Evolutionary conservation across 2,797 vertebrate species (phyloP).

Genomic region (Limnodromus scolopaceus): DNA sequence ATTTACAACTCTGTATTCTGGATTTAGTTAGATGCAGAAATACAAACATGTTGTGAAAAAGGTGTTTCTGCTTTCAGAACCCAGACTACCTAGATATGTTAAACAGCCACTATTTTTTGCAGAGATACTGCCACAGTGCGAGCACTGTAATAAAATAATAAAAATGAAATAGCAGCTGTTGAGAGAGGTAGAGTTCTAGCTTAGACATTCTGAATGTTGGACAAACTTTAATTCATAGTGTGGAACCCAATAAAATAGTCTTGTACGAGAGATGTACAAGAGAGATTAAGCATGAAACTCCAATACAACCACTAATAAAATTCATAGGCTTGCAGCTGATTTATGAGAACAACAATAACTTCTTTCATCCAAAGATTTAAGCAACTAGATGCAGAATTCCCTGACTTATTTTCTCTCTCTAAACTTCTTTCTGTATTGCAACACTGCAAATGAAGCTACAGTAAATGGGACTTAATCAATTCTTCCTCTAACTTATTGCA

Average conservation of each 20-base stretch:
- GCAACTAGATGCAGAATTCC: background rate
- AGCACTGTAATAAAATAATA: background rate
- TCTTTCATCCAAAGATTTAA: background rate
- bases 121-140: background rate
- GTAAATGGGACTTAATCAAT: background rate
- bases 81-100: background rate
- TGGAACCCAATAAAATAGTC: background rate
- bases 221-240: background rate
- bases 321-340: background rate
- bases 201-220: background rate
- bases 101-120: background rate
- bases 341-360: background rate
- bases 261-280: background rate
- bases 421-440: background rate
- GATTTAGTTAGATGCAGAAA: background rate
- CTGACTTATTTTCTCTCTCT: background rate
- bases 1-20: background rate
- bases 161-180: background rate
- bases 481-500: background rate
- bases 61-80: background rate
- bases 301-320: background rate
- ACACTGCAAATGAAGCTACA: background rate
- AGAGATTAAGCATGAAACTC: background rate
- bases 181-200: background rate
- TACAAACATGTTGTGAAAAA: background rate